Conservation (phyloP, 2,113 vertebrate species). For the Bos javanicus region DNA sequence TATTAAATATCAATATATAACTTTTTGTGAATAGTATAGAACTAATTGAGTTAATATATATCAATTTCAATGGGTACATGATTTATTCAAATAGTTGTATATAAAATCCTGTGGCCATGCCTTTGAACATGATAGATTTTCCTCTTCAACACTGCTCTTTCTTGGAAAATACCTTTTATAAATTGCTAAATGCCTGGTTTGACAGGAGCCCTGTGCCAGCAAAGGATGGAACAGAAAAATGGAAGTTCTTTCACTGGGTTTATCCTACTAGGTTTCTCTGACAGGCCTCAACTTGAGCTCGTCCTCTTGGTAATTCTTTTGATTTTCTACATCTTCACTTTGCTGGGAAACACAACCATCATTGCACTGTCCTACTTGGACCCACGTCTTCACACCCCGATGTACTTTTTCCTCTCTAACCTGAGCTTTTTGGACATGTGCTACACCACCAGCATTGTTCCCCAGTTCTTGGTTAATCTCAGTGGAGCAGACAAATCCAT, state of each 20-base stretch:
- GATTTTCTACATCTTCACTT: too few species aligned
- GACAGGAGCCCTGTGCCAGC: neutral
- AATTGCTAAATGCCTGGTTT: neutral
- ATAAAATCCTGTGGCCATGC: neutral
- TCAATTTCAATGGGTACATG: neutral
- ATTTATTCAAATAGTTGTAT: neutral
- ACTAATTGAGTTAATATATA: neutral
- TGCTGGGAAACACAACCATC: neutral
- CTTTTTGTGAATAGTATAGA: neutral
- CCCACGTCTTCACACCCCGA: neutral
- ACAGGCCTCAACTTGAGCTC: neutral
- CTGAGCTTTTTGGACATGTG: neutral
- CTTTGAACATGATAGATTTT: neutral
- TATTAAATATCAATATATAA: neutral
- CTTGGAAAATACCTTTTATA: neutral
- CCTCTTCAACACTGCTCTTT: neutral
- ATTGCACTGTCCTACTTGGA: neutral
- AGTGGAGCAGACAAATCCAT: neutral
- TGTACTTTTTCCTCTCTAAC: too few species aligned
- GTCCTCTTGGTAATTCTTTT: neutral
- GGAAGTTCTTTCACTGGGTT: neutral
- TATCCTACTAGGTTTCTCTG: conserved; percentile 29
- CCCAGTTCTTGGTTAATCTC: neutral
- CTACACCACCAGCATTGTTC: neutral
- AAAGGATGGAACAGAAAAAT: neutral